These are phyloP conservation scores for Penaeus vannamei DNA, from an alignment of 1,140 invertebrate species.

Conservation along the genomic window DNA sequence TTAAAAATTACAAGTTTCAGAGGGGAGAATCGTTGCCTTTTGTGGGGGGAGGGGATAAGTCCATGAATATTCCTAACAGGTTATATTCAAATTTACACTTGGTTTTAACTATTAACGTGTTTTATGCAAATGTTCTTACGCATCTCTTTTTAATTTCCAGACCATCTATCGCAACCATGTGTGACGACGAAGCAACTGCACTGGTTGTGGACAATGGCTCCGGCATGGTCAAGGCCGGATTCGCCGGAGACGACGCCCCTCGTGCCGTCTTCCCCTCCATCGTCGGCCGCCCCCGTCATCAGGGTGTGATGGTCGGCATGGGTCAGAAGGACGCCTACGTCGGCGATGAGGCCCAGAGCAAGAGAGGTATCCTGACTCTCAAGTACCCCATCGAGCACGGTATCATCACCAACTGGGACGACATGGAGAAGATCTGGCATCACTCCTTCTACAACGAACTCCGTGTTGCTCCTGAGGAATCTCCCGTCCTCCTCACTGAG, in stretches of 20 bases:
- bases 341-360: conserved; percentile 96
- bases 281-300: conserved; percentile 76
- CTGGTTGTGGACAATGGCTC: conserved; percentile 83
- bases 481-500: conserved; percentile 92
- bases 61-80: no score
- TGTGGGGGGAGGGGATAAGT: no score
- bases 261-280: conserved; percentile 91
- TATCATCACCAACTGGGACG: conserved; percentile 97
- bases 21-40: no score
- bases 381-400: conserved; percentile 96
- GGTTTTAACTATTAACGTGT: no score
- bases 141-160: no score
- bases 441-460: conserved; percentile 96
- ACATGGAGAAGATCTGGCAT: conserved; percentile 98
- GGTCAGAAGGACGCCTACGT: conserved; percentile 98
- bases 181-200: no score
- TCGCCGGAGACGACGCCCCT: conserved; percentile 95
- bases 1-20: no score
- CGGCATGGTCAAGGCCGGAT: conserved; percentile 97
- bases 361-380: conserved; percentile 87
- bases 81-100: no score
- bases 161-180: no score
- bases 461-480: conserved; percentile 93
- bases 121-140: no score
- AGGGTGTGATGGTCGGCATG: conserved; percentile 98